Evolutionary conservation across 1,140 invertebrate genomes (phyloP).

Genomic region (Orchestia grillus): DNA sequence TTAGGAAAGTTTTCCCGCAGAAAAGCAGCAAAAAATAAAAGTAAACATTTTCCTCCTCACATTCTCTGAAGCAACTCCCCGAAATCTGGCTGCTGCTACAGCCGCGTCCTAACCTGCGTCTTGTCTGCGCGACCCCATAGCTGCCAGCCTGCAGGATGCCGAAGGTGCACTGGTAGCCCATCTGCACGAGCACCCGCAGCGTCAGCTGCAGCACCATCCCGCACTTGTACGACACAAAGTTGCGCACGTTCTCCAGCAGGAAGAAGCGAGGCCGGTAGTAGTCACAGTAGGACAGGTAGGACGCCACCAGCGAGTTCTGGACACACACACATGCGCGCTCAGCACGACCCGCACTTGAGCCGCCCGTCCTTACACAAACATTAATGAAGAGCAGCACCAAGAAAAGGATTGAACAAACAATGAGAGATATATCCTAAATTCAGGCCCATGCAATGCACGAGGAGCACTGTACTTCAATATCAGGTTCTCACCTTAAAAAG

Average conservation of each 20-base stretch:
- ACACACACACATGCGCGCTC: neutral
- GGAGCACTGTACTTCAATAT: neutral
- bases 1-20: no score
- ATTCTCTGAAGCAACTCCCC: neutral
- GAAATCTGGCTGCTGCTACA: no score
- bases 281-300: conserved; percentile 88
- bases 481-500: conserved; percentile 78
- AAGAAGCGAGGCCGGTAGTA: conserved; percentile 89
- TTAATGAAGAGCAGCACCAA: neutral
- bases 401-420: neutral
- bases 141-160: conserved; percentile 88
- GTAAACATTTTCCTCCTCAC: neutral
- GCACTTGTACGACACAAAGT: conserved; percentile 85
- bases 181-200: conserved; percentile 81
- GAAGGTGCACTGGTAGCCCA: conserved; percentile 92
- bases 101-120: conserved; percentile 78
- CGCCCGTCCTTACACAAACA: neutral
- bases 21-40: no score
- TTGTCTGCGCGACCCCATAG: conserved; percentile 87
- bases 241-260: conserved; percentile 88
- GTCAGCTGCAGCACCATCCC: conserved; percentile 87
- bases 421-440: neutral
- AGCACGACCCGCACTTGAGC: neutral
- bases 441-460: neutral
- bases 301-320: conserved; percentile 86